Base-by-base conservation (phyloP, 2,797 vertebrate genomes). In the Poecilia picta region DNA sequence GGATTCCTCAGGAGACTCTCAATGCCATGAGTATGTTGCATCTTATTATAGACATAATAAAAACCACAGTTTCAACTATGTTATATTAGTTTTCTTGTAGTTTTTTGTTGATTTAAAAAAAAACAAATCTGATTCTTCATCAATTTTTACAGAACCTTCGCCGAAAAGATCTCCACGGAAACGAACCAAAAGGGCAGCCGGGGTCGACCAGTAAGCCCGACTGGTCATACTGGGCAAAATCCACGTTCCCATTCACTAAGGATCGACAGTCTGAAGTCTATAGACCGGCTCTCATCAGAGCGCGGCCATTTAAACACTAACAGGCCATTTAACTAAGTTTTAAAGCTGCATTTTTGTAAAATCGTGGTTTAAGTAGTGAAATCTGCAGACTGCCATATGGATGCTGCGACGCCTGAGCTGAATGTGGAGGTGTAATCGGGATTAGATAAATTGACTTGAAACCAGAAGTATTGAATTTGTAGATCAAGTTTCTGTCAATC, bases 1-100 rank as follows among this genome's bases (percentile, higher is more conserved):
- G 96, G 96, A 95, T 96, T 80, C 96, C 95, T 79, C 95, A 95
- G 92, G 96, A 96, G 90, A 96, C 95, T 53, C 95, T 96, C 51
- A 96, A 95, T 23, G 91, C 81, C 85, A 96, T 96, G 95, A 96
- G 95, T 96, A 92, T 15, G 93, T 84, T 83, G 31, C 59, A 31
- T 53, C 73, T 76, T 76, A 45, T 73, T 33, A 33, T 18, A 36
- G 15, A 36, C 33, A 6, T 18, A 20, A 64, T 36, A 64, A 20
- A 36, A 31, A 18, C 6, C 41, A 59, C 81, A 36, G 28, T 49
- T 73, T 64, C 31, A 75, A 25, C 47, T 66, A 11, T 39, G 41
- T 45, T 31, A 43, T 8, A 43, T 51, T 18, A 16, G 7, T 45
- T 77, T 45, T 0, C 2, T 74, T 73, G 53, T 8, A 25, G 73